A percentile compares a stretch with the other conserved stretches of the same genome.
phyloP scores from a whole-genome alignment of 2,797 vertebrate species.

The Hydrophis major region DNA sequence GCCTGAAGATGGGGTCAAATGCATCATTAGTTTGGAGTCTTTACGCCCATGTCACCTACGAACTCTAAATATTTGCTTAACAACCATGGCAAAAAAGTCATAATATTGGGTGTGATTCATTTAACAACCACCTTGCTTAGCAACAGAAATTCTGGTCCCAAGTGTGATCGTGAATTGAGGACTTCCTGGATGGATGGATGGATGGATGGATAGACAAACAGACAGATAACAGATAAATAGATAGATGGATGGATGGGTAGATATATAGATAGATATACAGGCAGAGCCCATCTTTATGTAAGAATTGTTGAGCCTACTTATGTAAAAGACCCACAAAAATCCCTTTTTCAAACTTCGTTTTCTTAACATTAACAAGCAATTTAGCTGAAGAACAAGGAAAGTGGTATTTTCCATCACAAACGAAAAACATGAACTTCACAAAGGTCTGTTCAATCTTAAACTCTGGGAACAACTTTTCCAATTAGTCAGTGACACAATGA shows the following conservation, averaged over 20 bases:
- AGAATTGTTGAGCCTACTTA: background rate
- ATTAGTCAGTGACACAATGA: background rate
- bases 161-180: background rate
- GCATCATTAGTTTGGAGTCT: background rate
- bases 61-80: background rate
- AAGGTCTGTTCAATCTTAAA: background rate
- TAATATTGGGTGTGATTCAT: background rate
- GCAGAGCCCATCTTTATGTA: background rate
- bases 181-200: background rate
- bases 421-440: background rate
- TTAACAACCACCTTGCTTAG: background rate
- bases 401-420: background rate
- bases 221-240: too few species aligned
- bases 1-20: background rate
- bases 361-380: background rate
- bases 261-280: too few species aligned
- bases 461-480: background rate
- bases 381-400: background rate
- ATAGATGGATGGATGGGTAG: too few species aligned
- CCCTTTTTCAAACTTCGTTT: background rate
- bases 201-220: too few species aligned
- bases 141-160: background rate
- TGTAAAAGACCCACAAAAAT: background rate
- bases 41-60: rapidly evolving
- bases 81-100: background rate